Evolutionary conservation across 2,888 invertebrate species (phyloP), one percentile per base, ranked within the genome.

Genomic region (Cataglyphis rosenhaueri): DNA sequence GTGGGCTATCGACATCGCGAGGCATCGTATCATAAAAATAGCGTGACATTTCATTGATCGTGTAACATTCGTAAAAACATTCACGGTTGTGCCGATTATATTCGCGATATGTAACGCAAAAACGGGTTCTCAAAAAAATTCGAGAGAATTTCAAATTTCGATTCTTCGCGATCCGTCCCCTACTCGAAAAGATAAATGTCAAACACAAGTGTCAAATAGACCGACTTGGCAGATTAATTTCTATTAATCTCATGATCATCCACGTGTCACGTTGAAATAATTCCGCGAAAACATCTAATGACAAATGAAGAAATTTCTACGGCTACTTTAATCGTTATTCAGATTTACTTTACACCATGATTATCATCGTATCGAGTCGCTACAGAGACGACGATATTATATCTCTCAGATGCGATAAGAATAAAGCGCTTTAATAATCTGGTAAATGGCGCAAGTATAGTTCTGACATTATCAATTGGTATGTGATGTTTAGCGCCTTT

Each of bases 371-470:
- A 52, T 29, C 70, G 25, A 59, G 18, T 32, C 15, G 12, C 29
- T 18, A 18, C 15, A 6, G 21, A 55, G 8, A 59, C 32, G 78
- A 59, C 41, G n/a, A 35, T 35, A 18, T 59, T 79, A 61, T 79
- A 71, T 79, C 78, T 32, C 9, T 10, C 38, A 38, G 41, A 32
- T n/a, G 18, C 62, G 87, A 87, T 87, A 87, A 87, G 78, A 57
- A 52, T 62, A 62, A n/a, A 41, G 64, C 64, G 55, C 59, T 87
- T 83, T 79, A 85, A 85, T 85, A 83, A 87, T 87, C 81, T 75
- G n/a, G 18, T 52, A 68, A 76, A 83, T 76, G 87, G 68, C 83
- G 32, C 70, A 71, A 71, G 38, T 38, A 81, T 35, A 15, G 18
- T 59, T 57, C 32, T 62, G 12, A 15, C 35, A n/a, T 76, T 74